Percentiles rank a stretch among this genome's conserved stretches.
Conservation (phyloP, 2,113 vertebrate genomes). For the Nansenia antarctica region DNA sequence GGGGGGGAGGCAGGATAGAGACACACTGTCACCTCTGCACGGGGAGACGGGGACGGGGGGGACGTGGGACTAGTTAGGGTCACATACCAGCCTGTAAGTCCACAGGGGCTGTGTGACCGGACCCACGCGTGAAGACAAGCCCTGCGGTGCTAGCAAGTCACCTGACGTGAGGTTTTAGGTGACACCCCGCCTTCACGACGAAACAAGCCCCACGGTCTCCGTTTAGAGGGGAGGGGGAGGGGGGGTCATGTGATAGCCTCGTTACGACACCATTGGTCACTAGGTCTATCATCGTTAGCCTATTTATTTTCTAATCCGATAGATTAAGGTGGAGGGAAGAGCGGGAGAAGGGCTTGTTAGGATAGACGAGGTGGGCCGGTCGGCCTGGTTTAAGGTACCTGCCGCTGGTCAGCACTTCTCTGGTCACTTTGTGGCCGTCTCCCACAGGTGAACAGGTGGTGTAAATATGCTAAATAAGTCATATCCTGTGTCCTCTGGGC, state of each 20-base stretch:
- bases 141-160: background rate
- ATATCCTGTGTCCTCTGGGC: too few species aligned
- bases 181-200: background rate
- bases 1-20: background rate
- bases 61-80: too few species aligned
- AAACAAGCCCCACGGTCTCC: too few species aligned
- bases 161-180: background rate
- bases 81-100: background rate
- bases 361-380: background rate
- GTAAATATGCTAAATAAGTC: background rate
- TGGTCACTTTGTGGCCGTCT: background rate
- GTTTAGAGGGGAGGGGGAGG: too few species aligned
- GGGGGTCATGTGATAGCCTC: too few species aligned
- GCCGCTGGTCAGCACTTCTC: background rate
- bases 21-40: conserved; percentile 18
- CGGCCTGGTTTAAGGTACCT: background rate
- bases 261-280: too few species aligned
- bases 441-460: background rate
- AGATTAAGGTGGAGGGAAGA: too few species aligned
- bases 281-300: too few species aligned
- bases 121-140: background rate
- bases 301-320: too few species aligned
- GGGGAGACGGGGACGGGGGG: background rate
- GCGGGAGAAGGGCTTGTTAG: too few species aligned
- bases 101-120: background rate